Percentiles rank a stretch among this genome's conserved stretches.
Evolutionary conservation across 2,888 invertebrate species (phyloP).

Genomic region (Eristalinus sepulchralis): DNA sequence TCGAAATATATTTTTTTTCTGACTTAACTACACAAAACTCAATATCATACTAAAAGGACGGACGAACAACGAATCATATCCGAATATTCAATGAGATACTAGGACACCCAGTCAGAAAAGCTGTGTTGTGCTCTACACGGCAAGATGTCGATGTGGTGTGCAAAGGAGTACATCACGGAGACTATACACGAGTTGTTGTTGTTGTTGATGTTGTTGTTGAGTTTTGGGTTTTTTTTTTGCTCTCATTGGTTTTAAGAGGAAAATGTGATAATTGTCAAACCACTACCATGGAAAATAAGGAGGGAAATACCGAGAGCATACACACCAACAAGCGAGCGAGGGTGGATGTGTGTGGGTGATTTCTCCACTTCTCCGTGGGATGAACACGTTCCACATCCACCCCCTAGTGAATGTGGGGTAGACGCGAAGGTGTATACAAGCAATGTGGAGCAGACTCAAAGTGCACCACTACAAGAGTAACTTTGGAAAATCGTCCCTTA

Average conservation of each 20-base stretch:
- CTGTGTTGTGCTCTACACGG: conserved; percentile 61
- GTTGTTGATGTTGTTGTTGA: conserved; percentile 53
- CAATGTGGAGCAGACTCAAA: conserved; percentile 46
- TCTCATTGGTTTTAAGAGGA: conserved; percentile 40
- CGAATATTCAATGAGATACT: conserved; percentile 66
- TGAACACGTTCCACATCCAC: conserved; percentile 42
- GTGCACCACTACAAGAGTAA: conserved; percentile 26
- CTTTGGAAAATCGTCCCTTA: conserved; percentile 66
- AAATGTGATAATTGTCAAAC: conserved; percentile 64
- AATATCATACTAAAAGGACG: conserved; percentile 81
- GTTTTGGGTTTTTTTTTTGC: conserved; percentile 3
- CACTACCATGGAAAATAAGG: conserved; percentile 21
- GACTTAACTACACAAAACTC: conserved; percentile 82
- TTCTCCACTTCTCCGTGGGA: conserved; percentile 46
- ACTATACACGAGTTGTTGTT: conserved; percentile 59
- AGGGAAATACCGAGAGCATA: conserved; percentile 62
- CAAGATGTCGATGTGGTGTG: conserved; percentile 60
- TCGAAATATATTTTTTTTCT: conserved; percentile 79
- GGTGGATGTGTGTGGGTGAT: conserved; percentile 53
- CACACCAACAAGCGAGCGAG: conserved; percentile 1
- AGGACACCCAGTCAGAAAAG: conserved; percentile 71
- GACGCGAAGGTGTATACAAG: conserved; percentile 7
- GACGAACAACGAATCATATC: conserved; percentile 74
- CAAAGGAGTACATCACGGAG: conserved; percentile 1
- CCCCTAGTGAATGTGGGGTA: conserved; percentile 64